A percentile compares a stretch with the other conserved stretches of the same genome.
Evolutionary conservation across 2,113 vertebrate species (phyloP).

Genomic region (Oophaga pumilio): DNA sequence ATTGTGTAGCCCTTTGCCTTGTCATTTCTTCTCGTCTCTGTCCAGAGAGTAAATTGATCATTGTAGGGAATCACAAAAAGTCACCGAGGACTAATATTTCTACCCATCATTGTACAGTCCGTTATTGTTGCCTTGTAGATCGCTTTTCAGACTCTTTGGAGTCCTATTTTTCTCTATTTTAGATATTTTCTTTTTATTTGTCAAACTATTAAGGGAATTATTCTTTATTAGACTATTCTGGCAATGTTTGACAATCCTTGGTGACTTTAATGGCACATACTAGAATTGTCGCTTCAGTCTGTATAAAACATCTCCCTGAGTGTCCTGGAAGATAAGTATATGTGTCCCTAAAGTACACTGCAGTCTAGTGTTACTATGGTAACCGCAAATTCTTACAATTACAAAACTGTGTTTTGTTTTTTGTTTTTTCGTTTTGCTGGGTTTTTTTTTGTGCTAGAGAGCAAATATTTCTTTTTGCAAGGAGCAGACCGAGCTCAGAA

Average conservation of each 20-base stretch:
- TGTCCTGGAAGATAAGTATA: constrained; percentile 25
- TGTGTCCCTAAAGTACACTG: constrained; percentile 45
- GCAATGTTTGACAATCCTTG: constrained; percentile 35
- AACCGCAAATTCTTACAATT: constrained; percentile 40
- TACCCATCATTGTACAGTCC: neutral
- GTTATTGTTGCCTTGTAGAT: neutral
- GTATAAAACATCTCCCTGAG: constrained; percentile 21
- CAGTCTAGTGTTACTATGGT: constrained; percentile 30
- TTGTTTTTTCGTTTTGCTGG: no score
- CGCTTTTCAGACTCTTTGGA: neutral
- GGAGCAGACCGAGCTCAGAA: neutral
- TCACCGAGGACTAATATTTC: neutral
- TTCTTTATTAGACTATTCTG: constrained; percentile 26
- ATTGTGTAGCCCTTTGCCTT: no score
- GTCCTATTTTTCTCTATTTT: neutral
- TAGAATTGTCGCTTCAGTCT: constrained; percentile 21
- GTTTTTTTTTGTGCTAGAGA: constrained; percentile 30
- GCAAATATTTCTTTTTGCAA: constrained; percentile 27
- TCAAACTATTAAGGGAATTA: constrained; percentile 32
- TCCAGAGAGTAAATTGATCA: no score
- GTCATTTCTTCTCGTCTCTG: no score
- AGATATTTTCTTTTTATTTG: constrained; percentile 2
- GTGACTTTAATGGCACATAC: constrained; percentile 31
- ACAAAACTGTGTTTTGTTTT: constrained; percentile 41
- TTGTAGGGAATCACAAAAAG: no score